Evolutionary conservation across 2,888 invertebrate species (phyloP).

Genomic region (Macroteleia sp.): DNA sequence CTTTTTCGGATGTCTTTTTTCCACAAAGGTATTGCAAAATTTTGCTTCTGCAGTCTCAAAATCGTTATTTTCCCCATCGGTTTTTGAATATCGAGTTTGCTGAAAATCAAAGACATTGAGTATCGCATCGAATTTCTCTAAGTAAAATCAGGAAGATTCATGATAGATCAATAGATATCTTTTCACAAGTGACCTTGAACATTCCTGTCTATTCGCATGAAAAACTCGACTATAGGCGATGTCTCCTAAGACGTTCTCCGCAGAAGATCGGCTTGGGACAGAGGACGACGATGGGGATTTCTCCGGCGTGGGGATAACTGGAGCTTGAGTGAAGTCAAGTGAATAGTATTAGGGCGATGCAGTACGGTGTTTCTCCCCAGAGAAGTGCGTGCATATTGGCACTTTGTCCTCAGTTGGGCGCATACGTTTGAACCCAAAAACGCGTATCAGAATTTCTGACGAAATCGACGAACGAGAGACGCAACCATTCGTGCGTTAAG

Average conservation of each 20-base stretch:
- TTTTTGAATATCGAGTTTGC: too few relatives aligned
- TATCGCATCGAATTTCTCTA: slow-evolving; percentile 21
- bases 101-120: too few relatives aligned
- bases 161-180: neutral
- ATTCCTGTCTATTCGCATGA: slow-evolving; percentile 2
- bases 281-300: slow-evolving; percentile 59
- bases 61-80: too few relatives aligned
- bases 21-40: too few relatives aligned
- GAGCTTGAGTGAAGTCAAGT: slow-evolving; percentile 78
- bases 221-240: neutral
- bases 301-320: slow-evolving; percentile 76
- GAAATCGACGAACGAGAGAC: slow-evolving; percentile 9
- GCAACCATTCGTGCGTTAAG: slow-evolving; percentile 59
- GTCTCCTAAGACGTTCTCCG: slow-evolving; percentile 5
- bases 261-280: slow-evolving; percentile 32
- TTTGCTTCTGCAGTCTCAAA: too few relatives aligned
- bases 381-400: slow-evolving; percentile 69
- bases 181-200: slow-evolving; percentile 31
- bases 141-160: neutral
- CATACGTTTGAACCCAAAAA: slow-evolving; percentile 14
- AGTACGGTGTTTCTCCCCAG: slow-evolving; percentile 74
- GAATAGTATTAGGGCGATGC: slow-evolving; percentile 75
- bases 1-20: too few relatives aligned
- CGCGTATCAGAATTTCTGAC: slow-evolving; percentile 4
- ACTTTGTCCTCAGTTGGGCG: slow-evolving; percentile 34